Percentiles rank a stretch among this genome's conserved stretches.
These are phyloP conservation scores for Octomys mimax DNA, from an alignment of 2,797 vertebrate genomes.

Conservation along the genomic window DNA sequence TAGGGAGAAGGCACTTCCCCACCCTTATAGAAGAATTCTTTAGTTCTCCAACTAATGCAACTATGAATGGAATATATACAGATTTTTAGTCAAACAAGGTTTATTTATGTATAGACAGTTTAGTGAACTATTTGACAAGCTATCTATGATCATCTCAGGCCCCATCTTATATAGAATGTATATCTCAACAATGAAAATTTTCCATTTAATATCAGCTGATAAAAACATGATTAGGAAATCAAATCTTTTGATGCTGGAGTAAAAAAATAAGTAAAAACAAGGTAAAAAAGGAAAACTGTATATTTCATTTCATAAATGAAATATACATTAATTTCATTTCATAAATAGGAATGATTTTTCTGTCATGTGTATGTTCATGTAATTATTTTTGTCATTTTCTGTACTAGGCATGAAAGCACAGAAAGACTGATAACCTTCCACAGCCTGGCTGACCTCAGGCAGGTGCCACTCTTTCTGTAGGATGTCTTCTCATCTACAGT, in stretches of 20 bases:
- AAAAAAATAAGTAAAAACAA: slow-evolving; percentile 19
- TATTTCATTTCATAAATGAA: background rate
- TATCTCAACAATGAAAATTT: slow-evolving; percentile 36
- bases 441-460: background rate
- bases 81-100: background rate
- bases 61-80: background rate
- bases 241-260: background rate
- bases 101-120: background rate
- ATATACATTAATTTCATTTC: no score
- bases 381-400: background rate
- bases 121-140: background rate
- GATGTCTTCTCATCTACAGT: background rate
- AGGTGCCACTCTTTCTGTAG: background rate
- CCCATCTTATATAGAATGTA: background rate
- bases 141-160: background rate
- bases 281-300: slow-evolving; percentile 11
- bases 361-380: background rate
- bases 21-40: background rate
- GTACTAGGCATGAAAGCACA: background rate
- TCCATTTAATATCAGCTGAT: slow-evolving; percentile 35
- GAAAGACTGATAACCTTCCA: background rate
- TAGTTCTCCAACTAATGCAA: background rate
- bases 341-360: background rate
- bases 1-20: background rate
- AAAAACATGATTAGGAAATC: slow-evolving; percentile 30